Conservation (phyloP, 2,113 vertebrate species). For the Pterocles burchelli region DNA sequence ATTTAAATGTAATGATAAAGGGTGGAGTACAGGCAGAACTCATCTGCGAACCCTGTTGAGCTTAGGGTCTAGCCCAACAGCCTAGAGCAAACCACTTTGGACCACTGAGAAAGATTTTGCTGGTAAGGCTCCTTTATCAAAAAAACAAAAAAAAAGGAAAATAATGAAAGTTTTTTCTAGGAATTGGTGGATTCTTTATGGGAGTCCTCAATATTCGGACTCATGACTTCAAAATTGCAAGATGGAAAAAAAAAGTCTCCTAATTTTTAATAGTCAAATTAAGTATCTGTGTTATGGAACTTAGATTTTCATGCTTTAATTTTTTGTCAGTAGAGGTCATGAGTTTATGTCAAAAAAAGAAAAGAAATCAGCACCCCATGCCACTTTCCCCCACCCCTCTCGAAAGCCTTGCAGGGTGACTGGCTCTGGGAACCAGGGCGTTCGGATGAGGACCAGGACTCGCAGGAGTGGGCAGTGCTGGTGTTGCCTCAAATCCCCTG, state of each 20-base stretch:
- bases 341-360: neutral
- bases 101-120: neutral
- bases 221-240: neutral
- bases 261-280: neutral
- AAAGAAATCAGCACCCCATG: neutral
- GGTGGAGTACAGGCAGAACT: neutral
- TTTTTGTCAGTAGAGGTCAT: neutral
- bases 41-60: neutral
- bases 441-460: neutral
- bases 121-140: neutral
- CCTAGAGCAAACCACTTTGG: neutral
- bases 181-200: neutral
- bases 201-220: neutral
- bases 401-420: neutral
- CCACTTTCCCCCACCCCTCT: neutral
- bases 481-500: neutral
- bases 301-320: neutral
- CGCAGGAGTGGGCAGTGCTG: neutral
- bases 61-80: neutral
- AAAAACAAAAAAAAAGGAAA: neutral
- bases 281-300: neutral
- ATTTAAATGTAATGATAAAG: neutral
- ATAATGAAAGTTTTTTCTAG: neutral
- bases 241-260: neutral
- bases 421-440: neutral